Conservation (phyloP, 2,797 vertebrate species). For the Catostomus latipinnis region DNA sequence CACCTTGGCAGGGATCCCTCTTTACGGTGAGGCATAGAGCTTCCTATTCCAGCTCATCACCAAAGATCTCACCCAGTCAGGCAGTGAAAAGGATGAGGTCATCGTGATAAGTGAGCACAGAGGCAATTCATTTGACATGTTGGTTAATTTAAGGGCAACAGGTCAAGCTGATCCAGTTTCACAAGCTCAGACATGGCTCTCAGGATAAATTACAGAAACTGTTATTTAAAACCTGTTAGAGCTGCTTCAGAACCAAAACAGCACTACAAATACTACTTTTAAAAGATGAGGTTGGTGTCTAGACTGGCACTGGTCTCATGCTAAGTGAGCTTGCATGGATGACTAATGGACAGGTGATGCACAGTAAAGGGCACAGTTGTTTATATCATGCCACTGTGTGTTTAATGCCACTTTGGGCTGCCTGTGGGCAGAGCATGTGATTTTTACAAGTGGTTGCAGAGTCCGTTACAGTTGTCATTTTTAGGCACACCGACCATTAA, state of each 20-base stretch:
- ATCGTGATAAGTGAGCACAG: slow-evolving; percentile 64
- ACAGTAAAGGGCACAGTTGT: slow-evolving; percentile 46
- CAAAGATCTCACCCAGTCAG: not conserved
- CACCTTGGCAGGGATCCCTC: slow-evolving; percentile 1
- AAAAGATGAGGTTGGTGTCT: slow-evolving; percentile 58
- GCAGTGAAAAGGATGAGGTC: slow-evolving; percentile 64
- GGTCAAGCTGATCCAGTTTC: slow-evolving; percentile 73
- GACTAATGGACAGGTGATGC: slow-evolving; percentile 49
- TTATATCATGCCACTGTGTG: slow-evolving; percentile 42
- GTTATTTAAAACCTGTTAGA: slow-evolving; percentile 61
- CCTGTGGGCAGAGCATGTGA: slow-evolving; percentile 47
- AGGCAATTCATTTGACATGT: slow-evolving; percentile 65
- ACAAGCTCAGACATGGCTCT: slow-evolving; percentile 51
- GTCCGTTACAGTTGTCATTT: not conserved
- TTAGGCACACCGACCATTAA: not conserved
- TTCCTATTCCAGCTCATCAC: not conserved
- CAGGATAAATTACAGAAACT: slow-evolving; percentile 41
- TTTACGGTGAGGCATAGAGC: not conserved
- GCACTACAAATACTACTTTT: slow-evolving; percentile 52
- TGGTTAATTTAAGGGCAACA: slow-evolving; percentile 80
- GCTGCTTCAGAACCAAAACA: slow-evolving; percentile 46
- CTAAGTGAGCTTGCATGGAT: slow-evolving; percentile 35
- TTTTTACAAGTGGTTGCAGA: slow-evolving; percentile 39
- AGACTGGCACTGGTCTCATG: slow-evolving; percentile 30
- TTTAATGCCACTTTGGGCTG: too few relatives aligned